Percentiles rank a stretch among this genome's conserved stretches.
Conservation (phyloP, 2,797 vertebrate genomes). For the Pseudotriccus pelzelni region DNA sequence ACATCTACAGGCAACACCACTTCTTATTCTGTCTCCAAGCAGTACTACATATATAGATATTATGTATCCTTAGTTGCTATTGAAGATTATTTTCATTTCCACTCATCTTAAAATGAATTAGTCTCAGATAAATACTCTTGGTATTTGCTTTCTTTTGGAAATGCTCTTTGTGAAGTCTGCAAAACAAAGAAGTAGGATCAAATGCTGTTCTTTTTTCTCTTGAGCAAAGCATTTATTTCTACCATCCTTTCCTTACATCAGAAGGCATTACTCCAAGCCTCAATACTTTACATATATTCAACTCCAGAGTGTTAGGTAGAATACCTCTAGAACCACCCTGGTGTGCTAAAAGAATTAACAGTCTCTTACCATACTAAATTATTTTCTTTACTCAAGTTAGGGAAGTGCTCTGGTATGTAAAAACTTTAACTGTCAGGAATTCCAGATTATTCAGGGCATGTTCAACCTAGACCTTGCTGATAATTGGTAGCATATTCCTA, state of each 20-base stretch:
- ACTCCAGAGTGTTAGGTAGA: background rate
- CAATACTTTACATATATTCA: background rate
- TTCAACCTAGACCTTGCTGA: background rate
- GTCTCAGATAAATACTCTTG: background rate
- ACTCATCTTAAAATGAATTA: background rate
- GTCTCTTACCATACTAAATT: background rate
- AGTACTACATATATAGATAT: background rate
- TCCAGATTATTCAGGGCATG: background rate
- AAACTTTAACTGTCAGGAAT: background rate
- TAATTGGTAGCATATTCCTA: background rate
- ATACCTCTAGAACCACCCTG: background rate
- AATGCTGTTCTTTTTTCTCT: background rate
- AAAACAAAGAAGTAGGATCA: background rate
- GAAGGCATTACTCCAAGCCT: background rate
- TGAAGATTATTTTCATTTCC: background rate
- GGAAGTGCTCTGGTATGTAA: background rate
- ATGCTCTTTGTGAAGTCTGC: background rate
- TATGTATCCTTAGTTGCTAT: background rate
- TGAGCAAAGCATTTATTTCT: background rate
- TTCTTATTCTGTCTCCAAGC: background rate
- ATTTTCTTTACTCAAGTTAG: background rate
- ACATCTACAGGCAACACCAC: background rate
- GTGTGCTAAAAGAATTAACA: background rate
- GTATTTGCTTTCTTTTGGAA: background rate
- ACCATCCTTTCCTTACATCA: background rate